These are phyloP conservation scores for Onthophagus sagittarius DNA, from an alignment of 2,888 invertebrate species.

Conservation along the genomic window DNA sequence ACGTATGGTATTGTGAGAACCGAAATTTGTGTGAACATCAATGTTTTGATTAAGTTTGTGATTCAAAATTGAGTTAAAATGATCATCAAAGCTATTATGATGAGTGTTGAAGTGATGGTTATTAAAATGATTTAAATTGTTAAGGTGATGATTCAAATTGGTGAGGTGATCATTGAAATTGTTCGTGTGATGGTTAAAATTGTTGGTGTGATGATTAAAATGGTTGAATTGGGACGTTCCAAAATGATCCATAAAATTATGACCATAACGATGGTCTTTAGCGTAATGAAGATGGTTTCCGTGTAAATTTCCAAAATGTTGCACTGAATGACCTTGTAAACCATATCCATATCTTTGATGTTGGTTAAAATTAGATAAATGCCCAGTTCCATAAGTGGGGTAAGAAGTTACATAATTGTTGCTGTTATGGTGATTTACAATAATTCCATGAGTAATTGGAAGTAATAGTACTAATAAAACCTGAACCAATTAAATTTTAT, in stretches of 20 bases:
- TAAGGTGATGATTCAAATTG: neutral
- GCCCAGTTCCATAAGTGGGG: neutral
- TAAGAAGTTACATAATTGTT: neutral
- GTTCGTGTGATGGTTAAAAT: neutral
- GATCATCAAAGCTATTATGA: neutral
- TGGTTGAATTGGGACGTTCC: neutral
- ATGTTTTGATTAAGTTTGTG: neutral
- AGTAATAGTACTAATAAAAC: neutral
- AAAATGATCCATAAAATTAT: neutral
- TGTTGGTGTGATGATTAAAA: neutral
- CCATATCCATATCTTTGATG: neutral
- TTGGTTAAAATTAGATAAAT: neutral
- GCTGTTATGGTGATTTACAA: neutral
- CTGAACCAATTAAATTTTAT: no score
- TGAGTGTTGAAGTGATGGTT: neutral
- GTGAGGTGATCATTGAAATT: neutral
- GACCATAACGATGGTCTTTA: conserved; percentile 2
- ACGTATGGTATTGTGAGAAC: neutral
- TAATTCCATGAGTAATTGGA: neutral
- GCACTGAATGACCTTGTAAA: neutral
- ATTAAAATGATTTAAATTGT: neutral
- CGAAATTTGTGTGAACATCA: neutral
- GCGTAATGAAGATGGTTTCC: neutral
- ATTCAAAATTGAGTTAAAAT: neutral
- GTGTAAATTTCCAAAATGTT: neutral